These are phyloP conservation scores for Alcedo atthis DNA, from an alignment of 2,797 vertebrate species.

Conservation along the genomic window DNA sequence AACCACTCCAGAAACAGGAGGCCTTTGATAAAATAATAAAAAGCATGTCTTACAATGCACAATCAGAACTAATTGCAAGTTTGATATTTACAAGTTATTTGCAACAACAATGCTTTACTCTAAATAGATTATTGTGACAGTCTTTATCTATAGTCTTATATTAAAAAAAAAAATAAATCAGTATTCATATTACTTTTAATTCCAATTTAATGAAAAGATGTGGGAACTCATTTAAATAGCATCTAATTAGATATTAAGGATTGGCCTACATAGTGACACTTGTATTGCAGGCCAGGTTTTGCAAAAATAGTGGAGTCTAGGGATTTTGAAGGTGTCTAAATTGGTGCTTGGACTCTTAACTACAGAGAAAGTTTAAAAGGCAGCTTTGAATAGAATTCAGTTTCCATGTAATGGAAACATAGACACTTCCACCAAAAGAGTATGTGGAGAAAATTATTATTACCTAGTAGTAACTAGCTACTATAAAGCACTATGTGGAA, in stretches of 20 bases:
- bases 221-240: constrained; percentile 20
- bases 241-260: not conserved
- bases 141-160: not conserved
- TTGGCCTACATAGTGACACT: not conserved
- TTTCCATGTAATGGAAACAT: not conserved
- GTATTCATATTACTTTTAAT: constrained; percentile 35
- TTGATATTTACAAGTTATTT: not conserved
- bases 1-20: not conserved
- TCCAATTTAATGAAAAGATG: constrained; percentile 17
- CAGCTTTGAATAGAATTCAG: not conserved
- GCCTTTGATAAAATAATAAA: not conserved
- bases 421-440: not conserved
- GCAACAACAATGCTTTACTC: not conserved
- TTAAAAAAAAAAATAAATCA: not conserved
- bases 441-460: not conserved
- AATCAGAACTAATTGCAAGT: not conserved
- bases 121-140: not conserved
- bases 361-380: not conserved
- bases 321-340: not conserved
- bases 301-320: not conserved
- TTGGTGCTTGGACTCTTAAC: not conserved
- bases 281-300: not conserved
- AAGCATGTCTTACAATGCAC: not conserved
- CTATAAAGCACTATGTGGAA: not conserved
- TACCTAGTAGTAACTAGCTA: not conserved